phyloP scores from a whole-genome alignment of 1,140 invertebrate genomes.

The Drosophila pseudoobscura region DNA sequence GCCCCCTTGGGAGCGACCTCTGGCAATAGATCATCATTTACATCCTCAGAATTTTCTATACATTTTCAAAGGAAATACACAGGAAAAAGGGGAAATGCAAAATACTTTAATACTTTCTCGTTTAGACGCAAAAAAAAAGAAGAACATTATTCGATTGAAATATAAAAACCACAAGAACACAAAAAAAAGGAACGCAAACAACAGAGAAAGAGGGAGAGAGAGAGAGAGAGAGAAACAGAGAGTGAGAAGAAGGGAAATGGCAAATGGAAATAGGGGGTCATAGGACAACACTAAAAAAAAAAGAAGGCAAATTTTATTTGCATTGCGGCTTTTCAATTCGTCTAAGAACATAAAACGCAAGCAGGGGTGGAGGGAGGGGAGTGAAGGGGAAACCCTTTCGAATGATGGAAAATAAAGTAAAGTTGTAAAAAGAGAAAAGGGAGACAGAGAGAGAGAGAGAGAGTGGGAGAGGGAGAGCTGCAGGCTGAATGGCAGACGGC shows the following conservation, averaged over 20 bases:
- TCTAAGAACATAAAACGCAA: conserved; percentile 71
- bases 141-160: conserved; percentile 61
- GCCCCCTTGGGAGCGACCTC: conserved; percentile 36
- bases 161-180: conserved; percentile 71
- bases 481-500: conserved; percentile 22
- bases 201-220: neutral
- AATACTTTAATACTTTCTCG: conserved; percentile 50
- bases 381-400: conserved; percentile 66
- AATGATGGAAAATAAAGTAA: conserved; percentile 75
- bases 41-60: conserved; percentile 37
- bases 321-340: conserved; percentile 78
- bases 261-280: conserved; percentile 42
- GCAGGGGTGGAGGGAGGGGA: conserved; percentile 4
- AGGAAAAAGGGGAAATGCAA: conserved; percentile 25
- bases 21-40: conserved; percentile 72
- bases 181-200: conserved; percentile 37
- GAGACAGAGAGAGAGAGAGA: conserved; percentile 1
- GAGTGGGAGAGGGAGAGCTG: neutral
- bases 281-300: conserved; percentile 73
- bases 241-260: conserved; percentile 18
- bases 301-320: conserved; percentile 76
- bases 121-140: neutral
- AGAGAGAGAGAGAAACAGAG: conserved; percentile 3
- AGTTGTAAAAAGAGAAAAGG: conserved; percentile 53
- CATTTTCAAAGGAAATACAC: conserved; percentile 26